Conservation (phyloP, 2,888 invertebrate species). For the Selenia dentaria region DNA sequence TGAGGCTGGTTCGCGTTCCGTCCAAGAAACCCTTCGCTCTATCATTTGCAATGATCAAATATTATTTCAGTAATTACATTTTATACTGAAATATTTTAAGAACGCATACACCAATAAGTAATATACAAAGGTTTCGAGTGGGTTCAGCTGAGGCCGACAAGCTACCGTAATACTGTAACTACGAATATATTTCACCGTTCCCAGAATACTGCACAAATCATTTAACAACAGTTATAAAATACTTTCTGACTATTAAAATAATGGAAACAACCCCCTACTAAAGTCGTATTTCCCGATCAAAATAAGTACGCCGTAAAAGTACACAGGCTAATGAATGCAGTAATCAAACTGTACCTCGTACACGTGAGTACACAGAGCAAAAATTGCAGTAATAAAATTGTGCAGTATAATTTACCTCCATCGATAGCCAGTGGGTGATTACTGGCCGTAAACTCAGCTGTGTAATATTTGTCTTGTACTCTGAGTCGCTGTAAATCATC, state of each 20-base stretch:
- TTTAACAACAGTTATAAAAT: constrained; percentile 3
- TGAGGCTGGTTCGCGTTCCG: too few relatives aligned
- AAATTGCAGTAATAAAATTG: constrained; percentile 15
- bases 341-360: constrained; percentile 11
- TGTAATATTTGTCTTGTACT: constrained; percentile 22
- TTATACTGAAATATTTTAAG: too few relatives aligned
- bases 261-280: neutral
- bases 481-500: constrained; percentile 24
- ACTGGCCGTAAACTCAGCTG: constrained; percentile 12
- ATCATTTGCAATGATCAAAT: too few relatives aligned
- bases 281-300: constrained; percentile 5
- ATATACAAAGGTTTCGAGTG: too few relatives aligned
- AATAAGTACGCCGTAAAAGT: constrained; percentile 3
- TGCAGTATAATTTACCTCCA: neutral
- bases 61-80: too few relatives aligned
- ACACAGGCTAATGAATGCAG: constrained; percentile 11
- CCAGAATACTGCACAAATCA: neutral
- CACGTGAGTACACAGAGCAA: constrained; percentile 4
- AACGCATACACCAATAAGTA: too few relatives aligned
- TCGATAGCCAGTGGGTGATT: constrained; percentile 18
- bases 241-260: constrained; percentile 3
- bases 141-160: too few relatives aligned
- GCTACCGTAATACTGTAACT: too few relatives aligned
- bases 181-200: neutral
- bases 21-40: too few relatives aligned